Evolutionary conservation across 64 coral and sea anemone genomes (phyloP).

Genomic region (Hydrozoanthus tunicans): DNA sequence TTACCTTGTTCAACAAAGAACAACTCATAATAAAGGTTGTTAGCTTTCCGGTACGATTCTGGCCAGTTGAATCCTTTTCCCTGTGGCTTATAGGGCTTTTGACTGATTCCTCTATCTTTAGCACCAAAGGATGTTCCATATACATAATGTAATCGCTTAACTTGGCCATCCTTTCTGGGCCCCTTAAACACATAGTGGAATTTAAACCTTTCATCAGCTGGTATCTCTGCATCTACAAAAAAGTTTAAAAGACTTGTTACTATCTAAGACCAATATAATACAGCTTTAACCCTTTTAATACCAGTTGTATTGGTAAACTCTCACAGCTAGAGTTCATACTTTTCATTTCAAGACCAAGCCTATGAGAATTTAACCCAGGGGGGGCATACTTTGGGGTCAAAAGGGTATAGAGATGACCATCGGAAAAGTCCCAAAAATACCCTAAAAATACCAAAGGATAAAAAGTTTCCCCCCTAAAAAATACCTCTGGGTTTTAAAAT

Average conservation of each 20-base stretch:
- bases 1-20: slow-evolving; percentile 94
- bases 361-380: too few relatives aligned
- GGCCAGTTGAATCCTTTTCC: slow-evolving; percentile 98
- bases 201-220: slow-evolving; percentile 89
- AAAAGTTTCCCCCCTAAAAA: too few relatives aligned
- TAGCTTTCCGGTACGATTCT: slow-evolving; percentile 96
- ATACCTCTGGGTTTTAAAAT: too few relatives aligned
- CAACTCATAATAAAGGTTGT: slow-evolving; percentile 96
- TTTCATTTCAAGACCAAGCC: too few relatives aligned
- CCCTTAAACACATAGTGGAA: slow-evolving; percentile 99
- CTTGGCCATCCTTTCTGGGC: slow-evolving; percentile 81
- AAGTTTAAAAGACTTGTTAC: neutral
- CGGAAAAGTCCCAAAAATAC: too few relatives aligned
- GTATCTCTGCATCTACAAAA: slow-evolving; percentile 85
- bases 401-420: too few relatives aligned
- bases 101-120: slow-evolving; percentile 89
- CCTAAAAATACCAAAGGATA: too few relatives aligned
- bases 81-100: slow-evolving; percentile 83
- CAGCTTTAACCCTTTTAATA: neutral
- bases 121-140: slow-evolving; percentile 85
- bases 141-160: slow-evolving; percentile 88
- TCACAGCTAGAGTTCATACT: too few relatives aligned
- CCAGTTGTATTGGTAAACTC: too few relatives aligned
- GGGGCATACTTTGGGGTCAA: too few relatives aligned
- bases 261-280: neutral